Conservation (phyloP, 2,888 invertebrate genomes). For the Parascotia fuliginaria region DNA sequence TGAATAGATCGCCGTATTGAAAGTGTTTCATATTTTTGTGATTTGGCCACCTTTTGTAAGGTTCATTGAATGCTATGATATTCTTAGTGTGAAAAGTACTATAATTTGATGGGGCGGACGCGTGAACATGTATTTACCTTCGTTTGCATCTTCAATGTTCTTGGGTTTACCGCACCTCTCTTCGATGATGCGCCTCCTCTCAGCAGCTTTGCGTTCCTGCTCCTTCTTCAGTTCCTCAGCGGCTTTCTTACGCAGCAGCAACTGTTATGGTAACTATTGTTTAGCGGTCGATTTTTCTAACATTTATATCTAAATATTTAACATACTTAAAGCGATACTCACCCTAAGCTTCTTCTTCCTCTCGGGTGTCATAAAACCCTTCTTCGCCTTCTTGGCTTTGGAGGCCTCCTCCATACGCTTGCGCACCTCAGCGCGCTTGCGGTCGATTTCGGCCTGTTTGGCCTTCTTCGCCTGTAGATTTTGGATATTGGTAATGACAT, state of each 20-base stretch:
- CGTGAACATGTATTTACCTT: conserved; percentile 88
- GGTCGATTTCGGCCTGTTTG: conserved; percentile 98
- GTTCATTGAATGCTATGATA: conserved; percentile 26
- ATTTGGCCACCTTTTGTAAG: conserved; percentile 25
- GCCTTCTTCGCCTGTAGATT: conserved; percentile 96
- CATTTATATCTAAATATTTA: background rate
- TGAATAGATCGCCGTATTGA: conserved; percentile 48
- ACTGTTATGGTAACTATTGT: conserved; percentile 80
- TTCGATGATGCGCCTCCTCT: conserved; percentile 98
- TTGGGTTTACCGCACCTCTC: conserved; percentile 97
- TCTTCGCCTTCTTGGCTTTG: conserved; percentile 99
- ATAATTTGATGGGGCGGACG: conserved; percentile 1
- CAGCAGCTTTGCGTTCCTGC: conserved; percentile 99
- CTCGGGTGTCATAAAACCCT: conserved; percentile 99
- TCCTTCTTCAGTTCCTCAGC: conserved; percentile 99
- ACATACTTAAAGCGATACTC: conserved; percentile 65
- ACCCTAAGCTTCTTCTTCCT: conserved; percentile 99
- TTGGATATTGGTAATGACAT: conserved; percentile 55
- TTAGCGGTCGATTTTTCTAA: conserved; percentile 4
- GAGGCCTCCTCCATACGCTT: conserved; percentile 99
- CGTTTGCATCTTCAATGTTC: conserved; percentile 95
- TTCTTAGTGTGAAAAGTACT: background rate
- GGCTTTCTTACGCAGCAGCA: conserved; percentile 99
- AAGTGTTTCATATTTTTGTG: conserved; percentile 51
- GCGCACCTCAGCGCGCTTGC: conserved; percentile 99